Conservation (phyloP, 2,888 invertebrate genomes). For the Drosophila atripex region DNA sequence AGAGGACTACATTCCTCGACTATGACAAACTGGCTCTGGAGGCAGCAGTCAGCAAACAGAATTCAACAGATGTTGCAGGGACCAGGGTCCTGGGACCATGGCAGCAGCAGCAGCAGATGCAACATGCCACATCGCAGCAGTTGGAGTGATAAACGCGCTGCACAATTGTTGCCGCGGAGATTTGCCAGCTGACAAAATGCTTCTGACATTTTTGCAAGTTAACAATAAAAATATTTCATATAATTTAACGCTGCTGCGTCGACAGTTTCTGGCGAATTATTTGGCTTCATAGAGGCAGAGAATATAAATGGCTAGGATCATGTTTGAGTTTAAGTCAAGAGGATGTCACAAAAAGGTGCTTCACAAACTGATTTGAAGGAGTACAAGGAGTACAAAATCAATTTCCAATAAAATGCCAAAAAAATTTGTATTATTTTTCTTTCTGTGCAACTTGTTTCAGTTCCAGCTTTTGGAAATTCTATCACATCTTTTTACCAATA, state of each 20-base stretch:
- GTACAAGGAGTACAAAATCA: too few species aligned
- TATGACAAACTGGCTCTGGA: slow-evolving; percentile 46
- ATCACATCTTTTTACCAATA: slow-evolving; percentile 31
- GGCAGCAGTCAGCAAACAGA: background rate
- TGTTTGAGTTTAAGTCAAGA: too few species aligned
- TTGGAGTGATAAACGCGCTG: slow-evolving; percentile 49
- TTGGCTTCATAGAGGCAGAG: background rate
- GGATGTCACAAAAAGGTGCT: too few species aligned
- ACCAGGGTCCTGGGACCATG: background rate
- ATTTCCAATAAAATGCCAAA: background rate
- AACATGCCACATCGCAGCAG: slow-evolving; percentile 32
- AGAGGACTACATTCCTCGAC: slow-evolving; percentile 25
- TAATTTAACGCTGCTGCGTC: slow-evolving; percentile 38
- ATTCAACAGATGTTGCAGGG: background rate
- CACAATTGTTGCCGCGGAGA: slow-evolving; percentile 47
- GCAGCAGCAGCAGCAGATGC: slow-evolving; percentile 24
- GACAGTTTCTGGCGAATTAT: slow-evolving; percentile 30
- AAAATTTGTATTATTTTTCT: background rate
- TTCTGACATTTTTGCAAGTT: slow-evolving; percentile 40
- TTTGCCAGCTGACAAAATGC: slow-evolving; percentile 52
- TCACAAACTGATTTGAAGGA: too few species aligned
- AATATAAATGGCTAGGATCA: background rate
- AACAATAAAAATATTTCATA: slow-evolving; percentile 47
- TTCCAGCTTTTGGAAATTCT: slow-evolving; percentile 1
- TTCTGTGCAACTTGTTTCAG: background rate